Percentiles rank a stretch among this genome's conserved stretches.
Conservation (phyloP, 2,797 vertebrate species). For the Pangasius krempfi region DNA sequence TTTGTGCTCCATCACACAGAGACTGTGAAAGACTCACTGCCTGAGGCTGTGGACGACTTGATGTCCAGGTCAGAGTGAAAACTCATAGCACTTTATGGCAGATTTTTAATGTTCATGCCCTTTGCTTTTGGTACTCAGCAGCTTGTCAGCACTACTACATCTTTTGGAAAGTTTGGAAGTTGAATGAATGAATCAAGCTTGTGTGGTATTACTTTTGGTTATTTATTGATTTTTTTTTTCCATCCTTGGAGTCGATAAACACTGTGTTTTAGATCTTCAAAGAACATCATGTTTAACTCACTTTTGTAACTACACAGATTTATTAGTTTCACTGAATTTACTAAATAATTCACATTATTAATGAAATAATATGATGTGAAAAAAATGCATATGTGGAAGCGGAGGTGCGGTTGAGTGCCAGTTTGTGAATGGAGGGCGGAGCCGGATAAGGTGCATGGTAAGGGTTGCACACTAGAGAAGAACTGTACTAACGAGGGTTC, state of each 20-base stretch:
- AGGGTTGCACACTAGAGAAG: no score
- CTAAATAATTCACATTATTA: neutral
- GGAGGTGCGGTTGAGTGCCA: no score
- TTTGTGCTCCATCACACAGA: conserved; percentile 40
- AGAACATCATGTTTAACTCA: neutral
- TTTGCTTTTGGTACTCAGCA: conserved; percentile 24
- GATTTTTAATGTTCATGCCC: conserved; percentile 38
- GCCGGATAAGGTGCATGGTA: no score
- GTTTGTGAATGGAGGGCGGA: no score
- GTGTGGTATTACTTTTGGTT: neutral
- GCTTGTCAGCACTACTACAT: conserved; percentile 20
- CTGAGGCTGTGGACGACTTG: conserved; percentile 40
- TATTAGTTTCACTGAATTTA: neutral
- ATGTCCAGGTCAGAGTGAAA: conserved; percentile 26
- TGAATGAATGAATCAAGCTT: neutral
- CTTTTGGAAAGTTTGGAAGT: neutral
- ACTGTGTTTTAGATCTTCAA: neutral
- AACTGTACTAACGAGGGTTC: no score
- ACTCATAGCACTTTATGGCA: conserved; percentile 8
- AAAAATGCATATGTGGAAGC: neutral
- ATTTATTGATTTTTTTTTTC: neutral
- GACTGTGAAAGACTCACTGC: conserved; percentile 1
- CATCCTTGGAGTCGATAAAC: neutral
- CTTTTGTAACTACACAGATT: neutral
- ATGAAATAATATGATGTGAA: neutral